Conservation (phyloP, 2,113 vertebrate species). For the Nettapus auritus region DNA sequence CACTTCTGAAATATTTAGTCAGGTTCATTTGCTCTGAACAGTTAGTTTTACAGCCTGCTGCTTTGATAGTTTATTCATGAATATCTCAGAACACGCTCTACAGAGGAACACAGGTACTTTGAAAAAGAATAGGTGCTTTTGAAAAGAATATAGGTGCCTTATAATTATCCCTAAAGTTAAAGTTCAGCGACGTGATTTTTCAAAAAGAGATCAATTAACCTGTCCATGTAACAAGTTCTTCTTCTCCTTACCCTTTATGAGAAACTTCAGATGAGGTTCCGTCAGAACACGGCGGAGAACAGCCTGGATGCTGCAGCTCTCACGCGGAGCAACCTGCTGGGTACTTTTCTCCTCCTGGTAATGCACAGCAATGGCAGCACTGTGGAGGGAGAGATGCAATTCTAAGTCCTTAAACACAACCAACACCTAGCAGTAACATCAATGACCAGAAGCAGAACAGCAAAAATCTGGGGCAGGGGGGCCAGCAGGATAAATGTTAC, state of each 20-base stretch:
- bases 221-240: accelerated
- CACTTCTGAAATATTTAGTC: not conserved
- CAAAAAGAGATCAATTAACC: not conserved
- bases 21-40: not conserved
- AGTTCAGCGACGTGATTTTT: not conserved
- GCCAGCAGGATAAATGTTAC: not conserved
- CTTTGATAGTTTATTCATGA: not conserved
- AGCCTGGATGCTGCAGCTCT: accelerated
- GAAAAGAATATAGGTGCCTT: not conserved
- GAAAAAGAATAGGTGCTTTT: not conserved
- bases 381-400: not conserved
- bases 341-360: accelerated
- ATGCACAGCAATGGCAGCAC: accelerated
- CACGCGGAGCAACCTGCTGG: accelerated
- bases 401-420: accelerated
- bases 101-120: not conserved
- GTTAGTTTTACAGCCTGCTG: not conserved
- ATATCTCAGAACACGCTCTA: not conserved
- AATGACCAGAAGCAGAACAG: not conserved
- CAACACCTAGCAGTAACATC: not conserved
- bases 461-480: not conserved
- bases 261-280: accelerated
- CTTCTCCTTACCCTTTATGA: accelerated
- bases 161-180: not conserved
- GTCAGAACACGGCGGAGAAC: accelerated